phyloP scores from a whole-genome alignment of 2,797 vertebrate species.

The Peromyscus melanophrys region DNA sequence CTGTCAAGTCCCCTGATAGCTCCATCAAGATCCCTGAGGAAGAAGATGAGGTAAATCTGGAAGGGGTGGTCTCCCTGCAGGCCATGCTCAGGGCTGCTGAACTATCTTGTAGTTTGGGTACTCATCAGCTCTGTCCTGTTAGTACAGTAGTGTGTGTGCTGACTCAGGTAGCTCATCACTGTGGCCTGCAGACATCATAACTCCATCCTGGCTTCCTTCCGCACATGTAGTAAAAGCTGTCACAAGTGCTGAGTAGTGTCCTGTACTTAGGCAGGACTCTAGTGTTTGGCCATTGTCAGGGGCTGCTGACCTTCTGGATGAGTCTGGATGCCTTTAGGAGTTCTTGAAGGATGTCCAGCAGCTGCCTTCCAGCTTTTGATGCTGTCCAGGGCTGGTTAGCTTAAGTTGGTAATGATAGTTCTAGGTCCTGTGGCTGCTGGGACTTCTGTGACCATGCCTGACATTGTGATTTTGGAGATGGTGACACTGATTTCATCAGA shows the following conservation, averaged over 20 bases:
- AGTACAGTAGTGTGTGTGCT: accelerated
- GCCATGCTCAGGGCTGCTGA: neutral
- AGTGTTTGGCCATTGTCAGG: accelerated
- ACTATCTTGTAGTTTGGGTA: neutral
- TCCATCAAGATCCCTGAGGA: slow-evolving; percentile 91
- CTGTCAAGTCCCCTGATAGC: slow-evolving; percentile 92
- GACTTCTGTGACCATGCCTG: neutral
- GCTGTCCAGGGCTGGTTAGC: neutral
- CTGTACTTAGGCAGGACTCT: accelerated
- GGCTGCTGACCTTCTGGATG: accelerated
- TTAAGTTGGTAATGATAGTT: neutral
- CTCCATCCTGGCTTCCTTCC: neutral
- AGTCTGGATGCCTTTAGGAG: neutral
- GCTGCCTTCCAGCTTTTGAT: neutral
- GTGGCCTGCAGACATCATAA: neutral
- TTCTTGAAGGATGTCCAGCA: neutral
- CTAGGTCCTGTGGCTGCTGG: neutral
- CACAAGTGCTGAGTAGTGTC: no score
- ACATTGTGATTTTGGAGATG: neutral
- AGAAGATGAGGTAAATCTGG: slow-evolving; percentile 92
- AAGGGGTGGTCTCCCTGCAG: accelerated
- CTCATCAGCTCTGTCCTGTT: neutral
- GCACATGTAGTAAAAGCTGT: accelerated
- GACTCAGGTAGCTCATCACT: neutral
- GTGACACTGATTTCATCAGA: neutral